Conservation (phyloP, 2,888 invertebrate genomes). For the Pseudoips prasinana region DNA sequence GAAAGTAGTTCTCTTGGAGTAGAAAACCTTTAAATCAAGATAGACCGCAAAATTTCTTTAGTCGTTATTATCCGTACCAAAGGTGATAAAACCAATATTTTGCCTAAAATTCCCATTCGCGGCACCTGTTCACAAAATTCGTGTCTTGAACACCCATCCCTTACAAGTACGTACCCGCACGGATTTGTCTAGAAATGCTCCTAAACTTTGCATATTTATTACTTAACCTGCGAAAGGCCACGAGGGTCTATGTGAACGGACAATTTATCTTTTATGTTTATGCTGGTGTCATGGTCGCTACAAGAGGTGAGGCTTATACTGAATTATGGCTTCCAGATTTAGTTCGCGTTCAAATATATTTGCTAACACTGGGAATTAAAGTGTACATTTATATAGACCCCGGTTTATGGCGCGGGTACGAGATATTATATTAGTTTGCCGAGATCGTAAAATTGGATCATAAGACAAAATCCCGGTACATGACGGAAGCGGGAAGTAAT, state of each 20-base stretch:
- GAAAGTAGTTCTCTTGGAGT: too few relatives aligned
- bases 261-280: slow-evolving; percentile 43
- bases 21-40: slow-evolving; percentile 27
- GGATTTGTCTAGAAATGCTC: slow-evolving; percentile 65
- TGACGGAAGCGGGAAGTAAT: slow-evolving; percentile 1
- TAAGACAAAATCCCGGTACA: slow-evolving; percentile 12
- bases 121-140: slow-evolving; percentile 62
- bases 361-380: slow-evolving; percentile 38
- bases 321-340: slow-evolving; percentile 44
- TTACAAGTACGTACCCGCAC: slow-evolving; percentile 59
- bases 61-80: slow-evolving; percentile 27
- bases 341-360: slow-evolving; percentile 35
- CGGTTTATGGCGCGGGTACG: slow-evolving; percentile 23
- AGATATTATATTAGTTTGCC: slow-evolving; percentile 27
- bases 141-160: slow-evolving; percentile 55
- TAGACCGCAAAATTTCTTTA: slow-evolving; percentile 24
- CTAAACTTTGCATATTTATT: slow-evolving; percentile 73
- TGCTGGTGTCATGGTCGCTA: slow-evolving; percentile 39
- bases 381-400: slow-evolving; percentile 27
- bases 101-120: slow-evolving; percentile 64
- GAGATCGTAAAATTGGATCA: slow-evolving; percentile 26
- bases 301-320: slow-evolving; percentile 42
- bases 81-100: slow-evolving; percentile 49
- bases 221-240: slow-evolving; percentile 50
- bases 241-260: slow-evolving; percentile 40